Conservation (phyloP, 2,113 vertebrate genomes). For the Nanger granti region DNA sequence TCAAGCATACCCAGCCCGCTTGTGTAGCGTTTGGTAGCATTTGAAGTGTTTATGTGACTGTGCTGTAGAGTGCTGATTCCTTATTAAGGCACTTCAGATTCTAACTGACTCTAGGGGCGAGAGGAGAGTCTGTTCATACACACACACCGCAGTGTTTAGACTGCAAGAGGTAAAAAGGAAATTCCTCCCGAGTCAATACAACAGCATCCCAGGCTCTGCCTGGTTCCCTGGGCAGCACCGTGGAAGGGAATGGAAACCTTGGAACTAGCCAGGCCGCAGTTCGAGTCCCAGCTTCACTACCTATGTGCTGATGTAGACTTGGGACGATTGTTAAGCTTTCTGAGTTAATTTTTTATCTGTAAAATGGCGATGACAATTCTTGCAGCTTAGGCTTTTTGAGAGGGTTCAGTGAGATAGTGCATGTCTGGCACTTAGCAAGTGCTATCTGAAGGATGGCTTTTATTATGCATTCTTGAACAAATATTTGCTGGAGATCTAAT, state of each 20-base stretch:
- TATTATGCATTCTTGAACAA: conserved; percentile 15
- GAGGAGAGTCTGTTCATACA: not conserved
- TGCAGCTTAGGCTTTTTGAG: not conserved
- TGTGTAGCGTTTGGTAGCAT: not conserved
- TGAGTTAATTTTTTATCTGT: conserved; percentile 8
- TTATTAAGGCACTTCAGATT: conserved; percentile 10
- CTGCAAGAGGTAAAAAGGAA: not conserved
- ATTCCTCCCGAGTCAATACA: not conserved
- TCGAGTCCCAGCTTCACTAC: not conserved
- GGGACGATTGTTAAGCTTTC: not conserved
- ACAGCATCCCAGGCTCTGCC: not conserved
- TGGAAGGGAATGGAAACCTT: not conserved
- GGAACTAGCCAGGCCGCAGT: not conserved
- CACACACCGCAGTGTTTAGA: not conserved
- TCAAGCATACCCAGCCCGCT: not conserved
- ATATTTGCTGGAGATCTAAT: conserved; percentile 7
- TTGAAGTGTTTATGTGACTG: conserved; percentile 38
- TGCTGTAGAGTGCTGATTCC: not conserved
- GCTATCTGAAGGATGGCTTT: not conserved
- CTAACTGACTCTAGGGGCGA: not conserved
- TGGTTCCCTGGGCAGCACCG: not conserved
- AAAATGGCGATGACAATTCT: not conserved
- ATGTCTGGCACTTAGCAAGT: not conserved
- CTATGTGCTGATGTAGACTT: not conserved
- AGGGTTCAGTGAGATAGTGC: not conserved